A percentile compares a stretch with the other conserved stretches of the same genome.
Conservation (phyloP, 2,113 vertebrate genomes). For the Gorsachius goisagi region DNA sequence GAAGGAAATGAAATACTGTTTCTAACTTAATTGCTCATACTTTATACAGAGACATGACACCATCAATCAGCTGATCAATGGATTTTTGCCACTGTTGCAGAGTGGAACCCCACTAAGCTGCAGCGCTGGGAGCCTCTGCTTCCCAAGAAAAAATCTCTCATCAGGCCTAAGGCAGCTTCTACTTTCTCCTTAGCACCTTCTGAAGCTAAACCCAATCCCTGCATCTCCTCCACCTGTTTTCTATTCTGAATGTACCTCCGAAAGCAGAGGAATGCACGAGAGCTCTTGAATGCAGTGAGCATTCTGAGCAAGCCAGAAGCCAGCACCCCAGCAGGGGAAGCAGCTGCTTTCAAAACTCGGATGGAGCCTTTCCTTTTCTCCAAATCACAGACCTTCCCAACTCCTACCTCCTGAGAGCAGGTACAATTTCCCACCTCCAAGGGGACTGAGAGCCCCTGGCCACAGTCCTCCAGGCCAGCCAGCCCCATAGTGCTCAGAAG, state of each 20-base stretch:
- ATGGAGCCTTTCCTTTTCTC: background rate
- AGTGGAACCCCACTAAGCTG: background rate
- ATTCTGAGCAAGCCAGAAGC: background rate
- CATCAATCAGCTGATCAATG: background rate
- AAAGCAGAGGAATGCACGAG: background rate
- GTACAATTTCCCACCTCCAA: background rate
- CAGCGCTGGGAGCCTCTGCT: background rate
- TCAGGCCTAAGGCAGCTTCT: background rate
- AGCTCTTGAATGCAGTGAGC: background rate
- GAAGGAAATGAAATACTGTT: background rate
- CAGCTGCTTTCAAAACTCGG: background rate
- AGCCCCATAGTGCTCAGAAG: background rate
- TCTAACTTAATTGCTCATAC: background rate
- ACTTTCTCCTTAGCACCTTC: background rate
- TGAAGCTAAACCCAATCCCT: background rate
- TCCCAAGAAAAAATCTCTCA: background rate
- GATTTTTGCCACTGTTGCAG: background rate
- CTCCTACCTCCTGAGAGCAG: background rate
- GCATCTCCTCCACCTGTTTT: background rate
- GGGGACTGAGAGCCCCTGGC: background rate
- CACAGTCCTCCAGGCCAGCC: background rate
- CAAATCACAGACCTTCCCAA: background rate
- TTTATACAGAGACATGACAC: background rate
- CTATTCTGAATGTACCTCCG: background rate
- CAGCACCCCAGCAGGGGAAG: fast-evolving